Base-by-base conservation (phyloP, 2,113 vertebrate species). In the Corythoichthys intestinalis region DNA sequence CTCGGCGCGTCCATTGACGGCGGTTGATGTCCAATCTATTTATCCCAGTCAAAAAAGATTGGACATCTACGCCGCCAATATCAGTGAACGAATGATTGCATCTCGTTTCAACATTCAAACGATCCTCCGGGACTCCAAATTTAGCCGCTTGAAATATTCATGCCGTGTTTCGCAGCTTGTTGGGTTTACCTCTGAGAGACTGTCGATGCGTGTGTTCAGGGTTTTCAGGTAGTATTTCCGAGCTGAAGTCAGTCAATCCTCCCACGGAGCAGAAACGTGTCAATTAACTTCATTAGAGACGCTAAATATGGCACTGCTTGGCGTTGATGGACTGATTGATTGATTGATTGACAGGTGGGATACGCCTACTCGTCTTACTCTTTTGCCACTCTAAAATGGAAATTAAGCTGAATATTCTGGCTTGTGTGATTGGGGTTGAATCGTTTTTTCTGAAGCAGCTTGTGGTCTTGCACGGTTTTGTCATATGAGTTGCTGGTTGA, bases 61-160 rank as follows among this genome's bases (percentile, higher is more conserved):
- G 41, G 41, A 7, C 41, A 8, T 8, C 41, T 8, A 8, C 41
- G 41, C 41, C 41, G 41, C 2, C 41, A 1, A 44, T 7, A 44
- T 44, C 41, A 8, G 41, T 8, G 6, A 8, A 8, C 6, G 41
- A 44, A 44, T 44, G 6, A 44, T 3, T 17, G 17, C 50, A 6
- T 53, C 50, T 53, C 65, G 73, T 76, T 85, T 86, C 79, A 77
- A 76, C 80, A 87, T 83, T 86, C 72, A 73, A 84, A 87, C 79
- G 52, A 72, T 82, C 75, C 74, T 57, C 66, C 57, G 71, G 80
- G 80, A 81, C n/a, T 76, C 74, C 49, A 63, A 76, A 88, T 90
- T 89, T 86, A 88, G 83, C 73, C 78, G 85, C 67, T 63, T 88
- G 71, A 89, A 89, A 90, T 89, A 90, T 91, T 86, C 83, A 88